Conservation (phyloP, 2,113 vertebrate genomes). For the Scartelaos histophorus region DNA sequence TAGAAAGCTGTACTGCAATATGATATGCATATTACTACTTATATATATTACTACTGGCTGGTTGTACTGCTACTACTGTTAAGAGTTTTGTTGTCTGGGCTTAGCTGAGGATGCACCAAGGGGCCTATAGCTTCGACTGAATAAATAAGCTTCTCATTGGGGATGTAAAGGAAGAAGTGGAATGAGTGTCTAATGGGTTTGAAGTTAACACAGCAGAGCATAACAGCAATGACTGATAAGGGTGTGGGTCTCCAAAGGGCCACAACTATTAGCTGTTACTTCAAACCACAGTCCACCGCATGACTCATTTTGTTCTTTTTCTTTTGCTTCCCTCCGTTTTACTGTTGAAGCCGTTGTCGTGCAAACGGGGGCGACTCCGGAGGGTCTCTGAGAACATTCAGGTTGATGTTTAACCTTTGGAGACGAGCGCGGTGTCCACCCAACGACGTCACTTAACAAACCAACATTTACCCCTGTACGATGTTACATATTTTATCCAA, state of each 20-base stretch:
- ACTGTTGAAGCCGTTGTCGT: conserved; percentile 28
- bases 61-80: conserved; percentile 7
- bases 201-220: conserved; percentile 27
- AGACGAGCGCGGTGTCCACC: conserved; percentile 1
- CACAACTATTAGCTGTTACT: conserved; percentile 12
- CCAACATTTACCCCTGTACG: background rate
- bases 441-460: background rate
- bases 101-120: conserved; percentile 16
- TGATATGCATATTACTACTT: background rate
- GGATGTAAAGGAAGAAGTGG: conserved; percentile 24
- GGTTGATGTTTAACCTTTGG: conserved; percentile 44
- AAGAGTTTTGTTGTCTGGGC: background rate
- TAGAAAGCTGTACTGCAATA: background rate
- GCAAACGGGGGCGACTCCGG: conserved; percentile 11
- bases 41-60: background rate
- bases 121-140: conserved; percentile 33
- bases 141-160: conserved; percentile 32
- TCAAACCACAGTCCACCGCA: background rate
- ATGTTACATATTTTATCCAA: too few species aligned
- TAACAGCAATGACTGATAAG: conserved; percentile 39
- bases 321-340: background rate
- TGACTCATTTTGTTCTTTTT: background rate
- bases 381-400: conserved; percentile 1
- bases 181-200: conserved; percentile 51
- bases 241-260: conserved; percentile 17